Evolutionary conservation across 2,888 invertebrate species (phyloP).

Genomic region (Pristionchus fissidentatus): DNA sequence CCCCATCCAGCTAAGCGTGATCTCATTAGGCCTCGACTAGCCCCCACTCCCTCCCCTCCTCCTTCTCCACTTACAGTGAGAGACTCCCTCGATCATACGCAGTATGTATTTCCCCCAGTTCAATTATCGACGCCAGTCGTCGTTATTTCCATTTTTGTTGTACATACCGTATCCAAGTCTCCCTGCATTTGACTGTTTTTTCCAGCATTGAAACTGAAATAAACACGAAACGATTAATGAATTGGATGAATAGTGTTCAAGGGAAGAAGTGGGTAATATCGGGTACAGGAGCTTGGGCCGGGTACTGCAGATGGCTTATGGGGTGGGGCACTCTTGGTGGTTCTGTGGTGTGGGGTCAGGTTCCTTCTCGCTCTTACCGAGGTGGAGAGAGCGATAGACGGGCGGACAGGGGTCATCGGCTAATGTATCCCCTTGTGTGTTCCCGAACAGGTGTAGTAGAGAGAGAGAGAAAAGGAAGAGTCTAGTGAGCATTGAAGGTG

Average conservation of each 20-base stretch:
- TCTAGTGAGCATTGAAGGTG: too few species aligned
- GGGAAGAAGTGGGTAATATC: neutral
- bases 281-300: neutral
- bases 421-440: too few species aligned
- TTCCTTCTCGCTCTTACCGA: too few species aligned
- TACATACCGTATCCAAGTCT: constrained; percentile 18
- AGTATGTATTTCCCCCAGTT: too few species aligned
- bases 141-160: neutral
- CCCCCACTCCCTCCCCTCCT: neutral
- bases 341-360: too few species aligned
- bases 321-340: neutral
- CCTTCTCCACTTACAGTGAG: neutral
- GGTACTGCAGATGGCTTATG: constrained; percentile 4
- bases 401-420: too few species aligned
- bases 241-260: neutral
- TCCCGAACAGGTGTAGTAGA: too few species aligned
- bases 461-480: too few species aligned
- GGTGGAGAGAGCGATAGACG: constrained; percentile 22
- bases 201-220: neutral
- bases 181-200: constrained; percentile 9
- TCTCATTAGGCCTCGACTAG: constrained; percentile 30
- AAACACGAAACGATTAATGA: constrained; percentile 26
- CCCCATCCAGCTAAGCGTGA: constrained; percentile 31
- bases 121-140: constrained; percentile 18
- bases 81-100: too few species aligned